Percentiles rank a stretch among this genome's conserved stretches.
These are phyloP conservation scores for Eupsittula cactorum DNA, from an alignment of 2,113 vertebrate genomes.

Conservation along the genomic window DNA sequence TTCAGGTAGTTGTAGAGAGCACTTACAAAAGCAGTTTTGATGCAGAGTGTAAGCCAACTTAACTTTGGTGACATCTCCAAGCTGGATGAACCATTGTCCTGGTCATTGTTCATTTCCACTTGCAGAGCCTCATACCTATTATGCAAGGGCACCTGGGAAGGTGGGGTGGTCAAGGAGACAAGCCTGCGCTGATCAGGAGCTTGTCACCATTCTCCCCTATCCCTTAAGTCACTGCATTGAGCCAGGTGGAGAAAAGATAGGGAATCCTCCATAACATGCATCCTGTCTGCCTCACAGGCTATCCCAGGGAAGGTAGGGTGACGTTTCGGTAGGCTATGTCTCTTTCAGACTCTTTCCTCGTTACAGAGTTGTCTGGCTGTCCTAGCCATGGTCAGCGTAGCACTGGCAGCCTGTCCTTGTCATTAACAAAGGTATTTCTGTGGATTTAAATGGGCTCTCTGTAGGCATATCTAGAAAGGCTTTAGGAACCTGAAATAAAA, in stretches of 20 bases:
- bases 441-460: not conserved
- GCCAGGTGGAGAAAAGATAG: not conserved
- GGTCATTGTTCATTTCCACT: not conserved
- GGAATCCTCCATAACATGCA: not conserved
- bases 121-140: not conserved
- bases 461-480: not conserved
- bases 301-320: not conserved
- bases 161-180: rapidly evolving
- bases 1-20: not conserved
- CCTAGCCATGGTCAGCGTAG: not conserved
- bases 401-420: not conserved
- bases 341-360: not conserved
- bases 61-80: not conserved
- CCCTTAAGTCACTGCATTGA: not conserved
- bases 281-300: not conserved
- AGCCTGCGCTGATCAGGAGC: no score
- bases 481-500: not conserved
- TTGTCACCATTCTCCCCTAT: not conserved
- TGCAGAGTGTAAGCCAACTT: not conserved
- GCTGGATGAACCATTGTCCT: not conserved
- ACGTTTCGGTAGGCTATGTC: not conserved
- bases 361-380: not conserved
- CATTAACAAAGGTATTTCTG: not conserved
- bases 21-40: not conserved
- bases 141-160: not conserved